Conservation (phyloP, 2,113 vertebrate species). For the Daphoenositta chrysoptera region DNA sequence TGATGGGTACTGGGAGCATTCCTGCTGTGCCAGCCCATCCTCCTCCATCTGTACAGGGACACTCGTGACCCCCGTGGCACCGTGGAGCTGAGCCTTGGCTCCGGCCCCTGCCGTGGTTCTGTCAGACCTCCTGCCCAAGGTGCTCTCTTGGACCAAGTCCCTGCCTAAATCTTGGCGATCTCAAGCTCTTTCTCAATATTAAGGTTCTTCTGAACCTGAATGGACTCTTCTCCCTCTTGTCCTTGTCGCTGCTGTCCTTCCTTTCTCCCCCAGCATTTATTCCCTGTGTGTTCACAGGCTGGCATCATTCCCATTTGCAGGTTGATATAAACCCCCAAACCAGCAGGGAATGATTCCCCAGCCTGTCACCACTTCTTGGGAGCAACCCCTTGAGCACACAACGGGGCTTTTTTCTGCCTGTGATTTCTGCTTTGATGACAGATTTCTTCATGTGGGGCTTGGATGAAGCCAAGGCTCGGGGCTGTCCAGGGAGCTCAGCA, state of each 20-base stretch:
- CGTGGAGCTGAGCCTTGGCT: background rate
- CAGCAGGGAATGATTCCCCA: background rate
- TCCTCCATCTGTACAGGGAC: background rate
- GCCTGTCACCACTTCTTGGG: background rate
- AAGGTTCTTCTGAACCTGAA: background rate
- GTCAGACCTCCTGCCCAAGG: background rate
- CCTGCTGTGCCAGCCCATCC: fast-evolving
- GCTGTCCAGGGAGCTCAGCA: fast-evolving
- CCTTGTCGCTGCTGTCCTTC: background rate
- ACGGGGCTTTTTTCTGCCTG: fast-evolving
- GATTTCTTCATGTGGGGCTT: background rate
- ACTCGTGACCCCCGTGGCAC: fast-evolving
- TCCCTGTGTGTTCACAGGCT: background rate
- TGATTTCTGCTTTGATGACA: background rate
- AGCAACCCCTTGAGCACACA: fast-evolving
- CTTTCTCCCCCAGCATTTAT: background rate
- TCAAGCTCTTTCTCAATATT: fast-evolving
- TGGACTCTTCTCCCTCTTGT: too few species aligned
- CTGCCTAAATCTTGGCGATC: fast-evolving
- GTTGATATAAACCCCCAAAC: fast-evolving
- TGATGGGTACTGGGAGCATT: background rate
- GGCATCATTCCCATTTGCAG: background rate
- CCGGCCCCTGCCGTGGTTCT: fast-evolving
- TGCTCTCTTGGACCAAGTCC: background rate
- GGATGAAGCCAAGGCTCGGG: fast-evolving